Percentiles rank a stretch among this genome's conserved stretches.
These are phyloP conservation scores for Metallyticus violacea DNA, from an alignment of 2,888 invertebrate genomes.

Conservation along the genomic window DNA sequence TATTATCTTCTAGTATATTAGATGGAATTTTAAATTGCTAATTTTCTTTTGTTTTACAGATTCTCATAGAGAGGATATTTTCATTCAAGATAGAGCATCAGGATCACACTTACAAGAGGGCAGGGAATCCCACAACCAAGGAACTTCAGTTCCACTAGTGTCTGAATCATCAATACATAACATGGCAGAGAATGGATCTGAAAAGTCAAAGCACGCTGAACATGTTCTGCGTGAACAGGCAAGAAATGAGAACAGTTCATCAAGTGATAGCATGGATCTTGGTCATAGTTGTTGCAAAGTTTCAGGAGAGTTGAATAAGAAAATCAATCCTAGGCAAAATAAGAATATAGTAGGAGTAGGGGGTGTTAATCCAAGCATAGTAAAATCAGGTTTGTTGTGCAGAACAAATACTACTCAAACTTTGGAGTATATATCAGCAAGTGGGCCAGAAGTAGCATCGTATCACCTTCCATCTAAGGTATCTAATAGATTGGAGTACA, in stretches of 20 bases:
- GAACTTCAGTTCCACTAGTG: neutral
- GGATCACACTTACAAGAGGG: neutral
- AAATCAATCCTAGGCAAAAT: neutral
- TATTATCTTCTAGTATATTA: no score
- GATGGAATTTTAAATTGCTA: neutral
- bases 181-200: neutral
- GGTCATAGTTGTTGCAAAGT: neutral
- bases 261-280: neutral
- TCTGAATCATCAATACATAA: neutral
- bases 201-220: neutral
- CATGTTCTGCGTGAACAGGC: neutral
- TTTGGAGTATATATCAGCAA: neutral
- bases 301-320: neutral
- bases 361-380: neutral
- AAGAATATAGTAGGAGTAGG: neutral
- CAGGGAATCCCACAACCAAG: neutral
- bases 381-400: neutral
- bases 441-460: neutral
- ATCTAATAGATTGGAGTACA: conserved; percentile 4
- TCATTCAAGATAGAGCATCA: neutral
- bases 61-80: neutral
- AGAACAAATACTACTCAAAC: conserved; percentile 3
- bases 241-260: neutral
- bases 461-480: conserved; percentile 4
- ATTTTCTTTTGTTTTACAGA: neutral